Base-by-base conservation (phyloP, 2,797 vertebrate genomes). In the Chaetophractus vellerosus region DNA sequence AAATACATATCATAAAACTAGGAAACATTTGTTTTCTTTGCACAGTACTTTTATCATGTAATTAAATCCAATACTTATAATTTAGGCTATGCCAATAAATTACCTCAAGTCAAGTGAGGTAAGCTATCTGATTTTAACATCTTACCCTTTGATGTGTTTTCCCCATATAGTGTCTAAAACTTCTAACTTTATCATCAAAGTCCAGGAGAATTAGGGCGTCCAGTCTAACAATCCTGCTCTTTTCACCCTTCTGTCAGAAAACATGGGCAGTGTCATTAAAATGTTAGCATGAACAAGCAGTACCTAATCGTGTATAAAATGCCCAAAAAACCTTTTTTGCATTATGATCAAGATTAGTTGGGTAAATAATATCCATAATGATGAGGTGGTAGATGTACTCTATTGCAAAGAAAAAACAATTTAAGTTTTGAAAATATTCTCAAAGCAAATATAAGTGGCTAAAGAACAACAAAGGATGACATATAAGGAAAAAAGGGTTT, bases 351-450 rank as follows among this genome's bases (percentile, higher is more conserved):
- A 80, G 41, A 66, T 12, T 38, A 76, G 38, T 28, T 72, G 19
- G 64, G 14, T 15, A 75, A 71, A 68, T 79, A 69, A 78, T 64
- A 75, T 38, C 68, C 28, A 74, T 15, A 31, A 59, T 41, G 61
- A 83, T 59, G 24, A 68, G 68, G 24, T 52, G 36, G 74, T 31
- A 80, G 28, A 61, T 84, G 63, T 36, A 45, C 19, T 79, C 71
- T 57, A n/a, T 12, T 92, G 26, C 57, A 57, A 89, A 61, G 59
- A 33, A 33, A 61, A 69, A 48, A 48, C n/a, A 48, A 81, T 21
- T 79, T 76, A 83, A 52, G 24, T 88, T 75, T 87, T 55, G 57
- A 75, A 88, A 95, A 55, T 26, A 75, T 88, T 68, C 50, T 87
- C 63, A 78, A 87, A 90, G 55, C 11, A 79, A 93, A 91, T 7